phyloP scores from a whole-genome alignment of 2,888 invertebrate genomes.

The Drosophila meridionalis region DNA sequence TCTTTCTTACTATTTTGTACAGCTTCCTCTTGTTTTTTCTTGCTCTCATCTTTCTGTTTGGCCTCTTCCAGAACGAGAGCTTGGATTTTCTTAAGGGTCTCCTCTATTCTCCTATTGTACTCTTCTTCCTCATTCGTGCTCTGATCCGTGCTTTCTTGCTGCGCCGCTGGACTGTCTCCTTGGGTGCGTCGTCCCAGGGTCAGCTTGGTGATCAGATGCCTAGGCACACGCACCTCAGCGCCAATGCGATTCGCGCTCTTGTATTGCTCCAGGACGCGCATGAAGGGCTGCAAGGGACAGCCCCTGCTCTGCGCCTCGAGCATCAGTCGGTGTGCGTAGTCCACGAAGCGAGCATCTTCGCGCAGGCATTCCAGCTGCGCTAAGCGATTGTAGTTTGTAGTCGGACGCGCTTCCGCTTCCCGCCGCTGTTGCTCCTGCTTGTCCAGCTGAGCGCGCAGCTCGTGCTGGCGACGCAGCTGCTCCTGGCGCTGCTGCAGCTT shows the following conservation, averaged over 20 bases:
- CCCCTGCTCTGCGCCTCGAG: slow-evolving; percentile 60
- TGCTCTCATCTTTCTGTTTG: not conserved
- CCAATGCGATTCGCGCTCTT: slow-evolving; percentile 77
- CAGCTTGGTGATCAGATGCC: slow-evolving; percentile 78
- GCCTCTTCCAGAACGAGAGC: slow-evolving; percentile 40
- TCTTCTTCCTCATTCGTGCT: slow-evolving; percentile 36
- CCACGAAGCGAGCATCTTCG: slow-evolving; percentile 66
- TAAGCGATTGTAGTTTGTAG: slow-evolving; percentile 61
- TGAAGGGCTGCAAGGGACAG: slow-evolving; percentile 75
- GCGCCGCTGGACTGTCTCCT: slow-evolving; percentile 60
- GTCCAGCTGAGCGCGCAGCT: slow-evolving; percentile 55
- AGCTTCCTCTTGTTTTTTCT: not conserved
- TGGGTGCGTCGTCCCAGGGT: slow-evolving; percentile 71
- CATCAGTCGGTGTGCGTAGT: slow-evolving; percentile 69
- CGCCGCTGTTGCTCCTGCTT: slow-evolving; percentile 68
- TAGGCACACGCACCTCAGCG: slow-evolving; percentile 66
- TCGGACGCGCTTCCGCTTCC: slow-evolving; percentile 65
- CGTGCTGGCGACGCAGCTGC: slow-evolving; percentile 46
- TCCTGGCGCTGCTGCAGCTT: slow-evolving; percentile 55
- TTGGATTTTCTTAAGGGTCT: slow-evolving; percentile 61
- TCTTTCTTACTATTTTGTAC: not conserved
- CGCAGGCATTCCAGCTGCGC: slow-evolving; percentile 69
- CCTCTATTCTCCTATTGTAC: slow-evolving; percentile 37
- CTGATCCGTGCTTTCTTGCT: slow-evolving; percentile 8
- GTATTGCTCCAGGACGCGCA: slow-evolving; percentile 73